Percentiles rank a stretch among this genome's conserved stretches.
Evolutionary conservation across 2,113 vertebrate species (phyloP).

Genomic region (Dendrocopos noguchii): DNA sequence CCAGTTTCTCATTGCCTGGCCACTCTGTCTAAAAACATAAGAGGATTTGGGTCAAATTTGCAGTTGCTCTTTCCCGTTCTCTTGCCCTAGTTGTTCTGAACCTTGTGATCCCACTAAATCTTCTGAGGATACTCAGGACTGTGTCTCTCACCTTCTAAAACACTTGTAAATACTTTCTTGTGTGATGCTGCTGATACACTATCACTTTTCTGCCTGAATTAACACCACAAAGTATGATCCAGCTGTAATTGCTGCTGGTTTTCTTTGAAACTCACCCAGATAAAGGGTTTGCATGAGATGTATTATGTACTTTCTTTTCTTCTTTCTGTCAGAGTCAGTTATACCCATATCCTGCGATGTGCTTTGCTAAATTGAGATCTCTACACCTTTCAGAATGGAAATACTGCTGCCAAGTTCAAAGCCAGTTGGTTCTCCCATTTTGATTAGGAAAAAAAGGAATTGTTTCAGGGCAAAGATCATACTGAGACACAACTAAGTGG

Average conservation of each 20-base stretch:
- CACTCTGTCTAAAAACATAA: neutral
- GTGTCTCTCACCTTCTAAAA: neutral
- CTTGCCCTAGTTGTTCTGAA: neutral
- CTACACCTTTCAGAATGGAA: neutral
- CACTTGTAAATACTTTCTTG: neutral
- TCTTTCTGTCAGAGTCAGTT: neutral
- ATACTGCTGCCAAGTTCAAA: neutral
- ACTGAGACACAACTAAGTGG: neutral
- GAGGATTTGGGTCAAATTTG: neutral
- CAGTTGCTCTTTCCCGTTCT: neutral
- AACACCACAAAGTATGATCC: neutral
- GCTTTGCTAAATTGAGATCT: neutral
- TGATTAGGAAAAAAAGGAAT: neutral
- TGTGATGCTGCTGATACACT: neutral
- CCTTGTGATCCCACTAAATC: neutral
- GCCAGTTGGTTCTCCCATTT: neutral
- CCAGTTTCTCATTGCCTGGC: conserved; percentile 46
- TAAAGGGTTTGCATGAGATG: neutral
- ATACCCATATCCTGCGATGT: neutral
- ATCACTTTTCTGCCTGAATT: neutral
- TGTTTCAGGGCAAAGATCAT: neutral
- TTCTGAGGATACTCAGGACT: neutral
- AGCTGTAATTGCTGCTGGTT: neutral
- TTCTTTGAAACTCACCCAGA: neutral
- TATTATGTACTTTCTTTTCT: neutral